Evolutionary conservation across 2,797 vertebrate species (phyloP).

Genomic region (Oreonectes daqikongensis): DNA sequence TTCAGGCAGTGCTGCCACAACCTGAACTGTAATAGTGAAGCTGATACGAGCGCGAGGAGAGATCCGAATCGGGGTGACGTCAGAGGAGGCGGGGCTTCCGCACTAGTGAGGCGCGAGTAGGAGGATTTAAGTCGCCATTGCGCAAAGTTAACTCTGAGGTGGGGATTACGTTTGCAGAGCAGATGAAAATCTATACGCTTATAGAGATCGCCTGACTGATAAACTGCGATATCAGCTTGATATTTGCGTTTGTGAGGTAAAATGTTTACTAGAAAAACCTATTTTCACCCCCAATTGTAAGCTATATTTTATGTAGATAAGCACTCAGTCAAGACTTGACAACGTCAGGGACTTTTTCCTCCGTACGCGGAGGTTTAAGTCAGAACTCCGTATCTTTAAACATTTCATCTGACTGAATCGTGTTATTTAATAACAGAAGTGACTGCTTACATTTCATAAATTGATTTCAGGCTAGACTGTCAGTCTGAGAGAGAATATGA

Average conservation of each 20-base stretch:
- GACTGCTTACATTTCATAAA: neutral
- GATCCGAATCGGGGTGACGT: slow-evolving; percentile 74
- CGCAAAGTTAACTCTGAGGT: slow-evolving; percentile 20
- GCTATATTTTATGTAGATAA: neutral
- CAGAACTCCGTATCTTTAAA: neutral
- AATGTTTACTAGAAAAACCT: neutral
- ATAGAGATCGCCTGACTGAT: neutral
- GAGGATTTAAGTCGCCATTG: slow-evolving; percentile 26
- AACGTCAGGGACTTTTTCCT: neutral
- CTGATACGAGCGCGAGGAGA: slow-evolving; percentile 65
- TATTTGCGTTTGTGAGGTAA: neutral
- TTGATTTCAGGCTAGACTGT: slow-evolving; percentile 1
- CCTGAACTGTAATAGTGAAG: slow-evolving; percentile 65
- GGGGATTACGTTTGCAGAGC: slow-evolving; percentile 5
- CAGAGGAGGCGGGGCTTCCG: slow-evolving; percentile 69
- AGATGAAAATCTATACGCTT: neutral
- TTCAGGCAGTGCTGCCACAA: slow-evolving; percentile 43
- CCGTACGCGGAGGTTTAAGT: neutral
- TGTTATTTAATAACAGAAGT: neutral
- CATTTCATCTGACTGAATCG: neutral
- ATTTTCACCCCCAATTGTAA: neutral
- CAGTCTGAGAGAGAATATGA: neutral
- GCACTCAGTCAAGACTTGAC: neutral
- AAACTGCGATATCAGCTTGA: neutral
- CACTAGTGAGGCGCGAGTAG: slow-evolving; percentile 25